A percentile compares a stretch with the other conserved stretches of the same genome.
Conservation (phyloP, 2,797 vertebrate species). For the Aratinga solstitialis region DNA sequence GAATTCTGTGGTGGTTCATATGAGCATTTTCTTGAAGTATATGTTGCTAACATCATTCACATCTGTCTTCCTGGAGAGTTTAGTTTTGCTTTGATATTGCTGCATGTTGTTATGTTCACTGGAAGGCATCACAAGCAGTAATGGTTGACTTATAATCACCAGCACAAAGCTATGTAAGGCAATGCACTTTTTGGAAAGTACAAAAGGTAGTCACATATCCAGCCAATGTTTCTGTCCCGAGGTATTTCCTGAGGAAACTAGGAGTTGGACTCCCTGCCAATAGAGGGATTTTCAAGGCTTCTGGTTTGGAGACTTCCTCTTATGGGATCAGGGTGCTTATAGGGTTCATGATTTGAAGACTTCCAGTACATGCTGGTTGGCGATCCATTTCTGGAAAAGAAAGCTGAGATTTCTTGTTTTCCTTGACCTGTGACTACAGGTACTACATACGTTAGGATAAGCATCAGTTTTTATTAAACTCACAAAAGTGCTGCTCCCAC, state of each 20-base stretch:
- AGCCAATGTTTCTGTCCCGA: not conserved
- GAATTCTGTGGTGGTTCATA: not conserved
- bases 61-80: not conserved
- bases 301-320: not conserved
- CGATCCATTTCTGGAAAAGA: not conserved
- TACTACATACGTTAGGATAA: not conserved
- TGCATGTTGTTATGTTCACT: not conserved
- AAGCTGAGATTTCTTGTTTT: not conserved
- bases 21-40: not conserved
- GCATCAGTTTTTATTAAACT: not conserved
- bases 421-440: not conserved
- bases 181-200: not conserved
- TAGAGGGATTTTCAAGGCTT: not conserved
- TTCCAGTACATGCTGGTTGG: not conserved
- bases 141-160: not conserved
- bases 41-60: not conserved
- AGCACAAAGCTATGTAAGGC: not conserved
- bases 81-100: not conserved
- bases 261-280: not conserved
- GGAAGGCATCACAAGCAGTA: not conserved
- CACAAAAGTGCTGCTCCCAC: not conserved
- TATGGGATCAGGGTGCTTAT: not conserved
- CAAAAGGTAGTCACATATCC: accelerated
- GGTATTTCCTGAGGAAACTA: not conserved
- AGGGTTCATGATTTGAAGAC: not conserved